phyloP scores from a whole-genome alignment of 2,113 vertebrate genomes.

The Cercocebus atys region DNA sequence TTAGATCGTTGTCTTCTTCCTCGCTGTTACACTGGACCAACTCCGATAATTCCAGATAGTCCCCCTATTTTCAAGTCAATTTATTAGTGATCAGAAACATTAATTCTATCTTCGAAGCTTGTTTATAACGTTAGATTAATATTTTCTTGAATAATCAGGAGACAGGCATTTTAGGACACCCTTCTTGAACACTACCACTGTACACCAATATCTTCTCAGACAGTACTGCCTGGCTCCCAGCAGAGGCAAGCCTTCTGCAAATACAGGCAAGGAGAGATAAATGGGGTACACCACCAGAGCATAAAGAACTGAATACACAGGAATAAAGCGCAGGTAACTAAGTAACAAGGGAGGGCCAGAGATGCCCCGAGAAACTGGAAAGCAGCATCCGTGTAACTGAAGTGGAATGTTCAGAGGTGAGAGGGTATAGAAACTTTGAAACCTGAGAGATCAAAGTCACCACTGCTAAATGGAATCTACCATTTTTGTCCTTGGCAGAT shows the following conservation, averaged over 20 bases:
- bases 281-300: accelerated
- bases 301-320: not conserved
- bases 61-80: not conserved
- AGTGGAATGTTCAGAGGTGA: not conserved
- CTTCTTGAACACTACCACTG: not conserved
- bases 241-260: not conserved
- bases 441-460: not conserved
- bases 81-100: not conserved
- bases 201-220: not conserved
- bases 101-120: not conserved
- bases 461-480: not conserved
- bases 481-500: not conserved
- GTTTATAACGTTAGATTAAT: not conserved
- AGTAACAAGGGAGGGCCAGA: not conserved
- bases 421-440: not conserved
- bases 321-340: not conserved
- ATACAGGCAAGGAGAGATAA: no score
- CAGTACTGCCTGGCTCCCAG: not conserved
- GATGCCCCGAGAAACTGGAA: not conserved
- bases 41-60: not conserved
- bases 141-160: not conserved
- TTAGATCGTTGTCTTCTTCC: not conserved
- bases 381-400: not conserved
- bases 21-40: not conserved
- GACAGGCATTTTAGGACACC: not conserved